Conservation (phyloP, 1,140 invertebrate species). For the Rhopalosiphum maidis region DNA sequence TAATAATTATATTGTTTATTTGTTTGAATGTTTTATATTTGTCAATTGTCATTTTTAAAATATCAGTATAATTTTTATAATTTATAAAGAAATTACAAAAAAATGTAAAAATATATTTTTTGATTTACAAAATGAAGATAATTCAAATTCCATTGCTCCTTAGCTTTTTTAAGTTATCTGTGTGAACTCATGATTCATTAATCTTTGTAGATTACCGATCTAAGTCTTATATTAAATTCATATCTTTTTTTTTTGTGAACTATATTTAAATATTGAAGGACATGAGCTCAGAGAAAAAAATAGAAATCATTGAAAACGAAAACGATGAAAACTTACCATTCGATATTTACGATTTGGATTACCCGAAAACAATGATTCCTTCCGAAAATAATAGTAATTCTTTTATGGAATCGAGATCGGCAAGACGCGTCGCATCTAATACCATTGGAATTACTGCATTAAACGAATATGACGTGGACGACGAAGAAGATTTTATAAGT, state of each 20-base stretch:
- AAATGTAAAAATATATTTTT: not conserved
- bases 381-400: not conserved
- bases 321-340: not conserved
- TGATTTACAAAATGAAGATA: not conserved
- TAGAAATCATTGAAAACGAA: not conserved
- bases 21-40: not conserved
- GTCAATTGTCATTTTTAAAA: not conserved
- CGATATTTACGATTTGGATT: not conserved
- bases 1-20: not conserved
- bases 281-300: not conserved
- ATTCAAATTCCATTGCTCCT: not conserved
- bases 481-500: constrained; percentile 50
- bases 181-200: not conserved
- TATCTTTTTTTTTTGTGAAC: not conserved
- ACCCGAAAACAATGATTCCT: not conserved
- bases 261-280: not conserved
- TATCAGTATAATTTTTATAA: too few species aligned
- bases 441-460: not conserved
- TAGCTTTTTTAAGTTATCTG: not conserved
- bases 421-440: too few species aligned
- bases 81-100: not conserved
- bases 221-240: not conserved
- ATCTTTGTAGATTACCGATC: not conserved
- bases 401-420: not conserved
- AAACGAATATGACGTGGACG: not conserved